A percentile compares a stretch with the other conserved stretches of the same genome.
Conservation (phyloP, 2,888 invertebrate species). For the Mechanitis messenoides region DNA sequence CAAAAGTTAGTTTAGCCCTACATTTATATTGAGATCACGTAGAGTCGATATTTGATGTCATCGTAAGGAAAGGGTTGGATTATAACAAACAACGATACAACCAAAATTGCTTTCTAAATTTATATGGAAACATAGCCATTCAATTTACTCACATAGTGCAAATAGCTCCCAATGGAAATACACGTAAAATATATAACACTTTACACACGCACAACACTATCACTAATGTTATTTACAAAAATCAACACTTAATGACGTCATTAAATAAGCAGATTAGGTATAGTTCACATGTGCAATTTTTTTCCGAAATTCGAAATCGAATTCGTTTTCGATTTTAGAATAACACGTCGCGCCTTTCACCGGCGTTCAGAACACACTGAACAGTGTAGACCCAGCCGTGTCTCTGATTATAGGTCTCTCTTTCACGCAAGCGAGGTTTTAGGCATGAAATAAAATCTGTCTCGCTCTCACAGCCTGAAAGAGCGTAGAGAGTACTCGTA, state of each 20-base stretch:
- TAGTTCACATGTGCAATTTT: constrained; percentile 21
- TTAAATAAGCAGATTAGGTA: constrained; percentile 9
- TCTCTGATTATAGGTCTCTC: constrained; percentile 47
- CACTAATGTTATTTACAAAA: constrained; percentile 10
- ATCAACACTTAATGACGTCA: constrained; percentile 17
- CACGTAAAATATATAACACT: constrained; percentile 16
- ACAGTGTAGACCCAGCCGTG: constrained; percentile 57
- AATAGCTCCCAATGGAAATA: constrained; percentile 32
- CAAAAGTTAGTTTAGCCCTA: constrained; percentile 4
- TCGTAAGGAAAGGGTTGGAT: constrained; percentile 1
- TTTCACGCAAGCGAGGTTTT: constrained; percentile 38
- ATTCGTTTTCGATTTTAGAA: constrained; percentile 12
- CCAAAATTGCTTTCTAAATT: constrained; percentile 15
- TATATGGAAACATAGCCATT: constrained; percentile 19
- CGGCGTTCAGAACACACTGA: constrained; percentile 63
- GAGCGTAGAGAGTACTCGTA: constrained; percentile 68
- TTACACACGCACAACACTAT: constrained; percentile 22
- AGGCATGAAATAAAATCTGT: constrained; percentile 35
- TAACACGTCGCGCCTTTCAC: constrained; percentile 40
- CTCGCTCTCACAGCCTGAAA: constrained; percentile 61
- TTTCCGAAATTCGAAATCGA: constrained; percentile 28
- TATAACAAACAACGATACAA: constrained; percentile 8
- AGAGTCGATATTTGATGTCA: constrained; percentile 8
- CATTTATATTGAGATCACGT: constrained; percentile 10
- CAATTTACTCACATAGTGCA: constrained; percentile 41